A percentile compares a stretch with the other conserved stretches of the same genome.
These are phyloP conservation scores for Gibbula magus DNA, from an alignment of 2,888 invertebrate genomes.

Conservation along the genomic window DNA sequence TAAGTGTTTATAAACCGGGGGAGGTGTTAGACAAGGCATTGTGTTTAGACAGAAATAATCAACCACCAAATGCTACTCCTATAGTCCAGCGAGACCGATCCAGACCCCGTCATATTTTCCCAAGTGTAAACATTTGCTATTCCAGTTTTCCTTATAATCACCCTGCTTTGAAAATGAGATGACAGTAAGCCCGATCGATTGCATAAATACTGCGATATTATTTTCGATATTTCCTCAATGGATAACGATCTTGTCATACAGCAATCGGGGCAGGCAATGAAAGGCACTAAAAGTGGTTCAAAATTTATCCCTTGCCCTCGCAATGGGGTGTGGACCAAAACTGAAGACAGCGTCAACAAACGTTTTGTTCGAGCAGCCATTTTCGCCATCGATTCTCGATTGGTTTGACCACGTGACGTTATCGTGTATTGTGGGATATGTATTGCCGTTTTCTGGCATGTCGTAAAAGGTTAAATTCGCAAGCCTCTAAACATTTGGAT, in stretches of 20 bases:
- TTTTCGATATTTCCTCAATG: conserved; percentile 19
- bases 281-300: conserved; percentile 18
- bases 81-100: not conserved
- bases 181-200: conserved; percentile 13
- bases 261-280: not conserved
- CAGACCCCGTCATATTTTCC: not conserved
- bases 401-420: conserved; percentile 5
- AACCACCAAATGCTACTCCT: not conserved
- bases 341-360: conserved; percentile 4
- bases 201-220: conserved; percentile 22
- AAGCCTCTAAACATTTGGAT: conserved; percentile 15
- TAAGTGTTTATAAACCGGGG: conserved; percentile 14
- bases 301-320: conserved; percentile 12
- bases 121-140: conserved; percentile 5
- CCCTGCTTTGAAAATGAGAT: conserved; percentile 12
- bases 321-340: conserved; percentile 20
- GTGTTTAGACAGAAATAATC: not conserved
- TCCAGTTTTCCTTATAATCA: conserved; percentile 12
- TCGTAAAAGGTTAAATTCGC: conserved; percentile 7
- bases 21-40: not conserved
- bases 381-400: conserved; percentile 1
- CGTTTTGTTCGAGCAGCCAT: conserved; percentile 21
- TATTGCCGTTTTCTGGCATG: conserved; percentile 17
- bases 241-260: conserved; percentile 6
- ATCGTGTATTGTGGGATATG: conserved; percentile 19